A percentile compares a stretch with the other conserved stretches of the same genome.
phyloP scores from a whole-genome alignment of 2,113 vertebrate genomes.

The Aptenodytes forsteri region DNA sequence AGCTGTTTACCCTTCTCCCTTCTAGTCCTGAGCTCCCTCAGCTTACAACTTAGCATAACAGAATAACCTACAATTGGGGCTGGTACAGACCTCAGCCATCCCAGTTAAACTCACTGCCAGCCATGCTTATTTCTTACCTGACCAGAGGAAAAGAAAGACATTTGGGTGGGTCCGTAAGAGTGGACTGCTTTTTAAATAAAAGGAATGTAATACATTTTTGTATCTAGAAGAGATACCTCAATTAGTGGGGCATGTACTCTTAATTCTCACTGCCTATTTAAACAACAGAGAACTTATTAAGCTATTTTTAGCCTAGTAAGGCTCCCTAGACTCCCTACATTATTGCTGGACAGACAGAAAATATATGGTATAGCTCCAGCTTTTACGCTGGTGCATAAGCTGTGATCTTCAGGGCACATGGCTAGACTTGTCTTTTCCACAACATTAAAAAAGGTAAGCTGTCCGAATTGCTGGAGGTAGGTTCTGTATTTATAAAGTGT shows the following conservation, averaged over 20 bases:
- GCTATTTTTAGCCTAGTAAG: not conserved
- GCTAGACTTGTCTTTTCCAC: not conserved
- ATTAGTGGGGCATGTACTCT: not conserved
- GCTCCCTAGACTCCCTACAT: not conserved
- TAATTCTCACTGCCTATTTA: not conserved
- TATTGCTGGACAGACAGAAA: not conserved
- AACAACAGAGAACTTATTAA: not conserved
- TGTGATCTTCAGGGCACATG: not conserved
- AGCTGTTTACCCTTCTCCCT: not conserved
- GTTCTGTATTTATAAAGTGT: not conserved
- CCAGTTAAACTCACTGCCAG: not conserved
- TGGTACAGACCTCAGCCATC: not conserved
- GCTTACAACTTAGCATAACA: not conserved
- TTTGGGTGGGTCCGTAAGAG: not conserved
- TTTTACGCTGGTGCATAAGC: not conserved
- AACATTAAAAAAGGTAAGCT: not conserved
- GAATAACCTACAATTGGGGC: not conserved
- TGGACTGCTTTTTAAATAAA: not conserved
- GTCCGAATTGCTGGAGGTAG: not conserved
- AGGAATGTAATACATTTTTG: not conserved
- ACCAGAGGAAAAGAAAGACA: not conserved
- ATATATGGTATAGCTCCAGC: not conserved
- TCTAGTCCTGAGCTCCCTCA: not conserved
- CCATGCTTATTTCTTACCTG: not conserved
- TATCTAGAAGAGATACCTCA: not conserved